Conservation (phyloP, 2,797 vertebrate genomes). For the Gymnothorax javanicus region DNA sequence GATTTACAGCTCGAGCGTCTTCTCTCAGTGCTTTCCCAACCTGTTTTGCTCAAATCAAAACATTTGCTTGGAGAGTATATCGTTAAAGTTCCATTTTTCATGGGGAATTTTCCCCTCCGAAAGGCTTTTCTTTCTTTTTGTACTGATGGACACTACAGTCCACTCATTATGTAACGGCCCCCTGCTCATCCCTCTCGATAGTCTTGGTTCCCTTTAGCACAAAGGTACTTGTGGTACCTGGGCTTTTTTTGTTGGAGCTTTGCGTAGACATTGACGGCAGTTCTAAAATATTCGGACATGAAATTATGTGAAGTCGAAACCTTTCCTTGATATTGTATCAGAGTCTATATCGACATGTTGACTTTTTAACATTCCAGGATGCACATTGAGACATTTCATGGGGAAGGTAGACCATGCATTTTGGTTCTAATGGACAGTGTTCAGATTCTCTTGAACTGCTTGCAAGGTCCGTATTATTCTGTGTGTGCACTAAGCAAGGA, state of each 20-base stretch:
- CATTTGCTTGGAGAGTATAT: not conserved
- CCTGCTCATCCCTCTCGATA: not conserved
- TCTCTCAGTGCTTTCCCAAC: not conserved
- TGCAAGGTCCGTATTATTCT: conserved; percentile 7
- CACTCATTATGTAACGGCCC: not conserved
- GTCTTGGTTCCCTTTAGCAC: not conserved
- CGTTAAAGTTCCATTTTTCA: conserved; percentile 4
- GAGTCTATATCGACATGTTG: not conserved
- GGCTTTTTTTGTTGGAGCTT: not conserved
- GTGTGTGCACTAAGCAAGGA: conserved; percentile 25
- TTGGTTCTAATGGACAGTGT: conserved; percentile 23
- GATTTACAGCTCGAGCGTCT: not conserved
- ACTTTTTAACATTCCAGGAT: conserved; percentile 29
- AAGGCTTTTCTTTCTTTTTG: not conserved
- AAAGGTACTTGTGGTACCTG: not conserved
- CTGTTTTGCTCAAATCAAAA: not conserved
- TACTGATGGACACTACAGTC: conserved; percentile 12
- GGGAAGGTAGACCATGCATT: conserved; percentile 14
- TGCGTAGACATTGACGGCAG: conserved; percentile 28
- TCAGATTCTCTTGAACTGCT: not conserved
- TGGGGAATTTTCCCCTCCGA: not conserved
- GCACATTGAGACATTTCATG: conserved; percentile 26
- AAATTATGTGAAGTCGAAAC: conserved; percentile 22
- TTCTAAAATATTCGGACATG: conserved; percentile 29
- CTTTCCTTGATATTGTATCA: conserved; percentile 19